Evolutionary conservation across 2,113 vertebrate genomes (phyloP).

Genomic region (Diadophis punctatus): DNA sequence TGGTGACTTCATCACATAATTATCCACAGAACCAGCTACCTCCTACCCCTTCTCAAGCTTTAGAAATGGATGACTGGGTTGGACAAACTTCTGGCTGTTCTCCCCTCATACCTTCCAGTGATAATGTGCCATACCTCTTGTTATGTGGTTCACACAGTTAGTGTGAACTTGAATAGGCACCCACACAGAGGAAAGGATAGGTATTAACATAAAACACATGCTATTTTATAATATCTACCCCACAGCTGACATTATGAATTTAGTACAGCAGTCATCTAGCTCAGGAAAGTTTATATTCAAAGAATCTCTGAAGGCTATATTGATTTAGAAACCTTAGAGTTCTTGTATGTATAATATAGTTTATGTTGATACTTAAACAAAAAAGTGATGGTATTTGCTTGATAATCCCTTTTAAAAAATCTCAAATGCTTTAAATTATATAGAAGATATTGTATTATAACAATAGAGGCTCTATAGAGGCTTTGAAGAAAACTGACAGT

Average conservation of each 20-base stretch:
- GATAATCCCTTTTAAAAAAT: neutral
- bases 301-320: neutral
- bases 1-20: neutral
- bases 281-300: neutral
- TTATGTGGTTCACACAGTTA: neutral
- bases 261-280: neutral
- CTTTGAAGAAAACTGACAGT: neutral
- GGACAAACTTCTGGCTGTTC: neutral
- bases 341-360: neutral
- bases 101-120: neutral
- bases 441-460: neutral
- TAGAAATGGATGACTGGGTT: neutral
- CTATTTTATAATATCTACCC: neutral
- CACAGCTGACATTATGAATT: neutral
- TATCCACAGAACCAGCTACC: neutral
- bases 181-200: neutral
- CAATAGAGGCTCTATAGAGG: neutral
- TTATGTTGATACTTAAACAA: neutral
- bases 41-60: neutral
- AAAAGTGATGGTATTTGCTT: neutral
- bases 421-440: neutral
- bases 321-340: neutral
- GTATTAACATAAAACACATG: neutral
- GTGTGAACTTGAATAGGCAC: neutral
- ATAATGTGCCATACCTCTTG: neutral